A percentile compares a stretch with the other conserved stretches of the same genome.
These are phyloP conservation scores for Lycorma delicatula DNA, from an alignment of 1,140 invertebrate species.

Conservation along the genomic window DNA sequence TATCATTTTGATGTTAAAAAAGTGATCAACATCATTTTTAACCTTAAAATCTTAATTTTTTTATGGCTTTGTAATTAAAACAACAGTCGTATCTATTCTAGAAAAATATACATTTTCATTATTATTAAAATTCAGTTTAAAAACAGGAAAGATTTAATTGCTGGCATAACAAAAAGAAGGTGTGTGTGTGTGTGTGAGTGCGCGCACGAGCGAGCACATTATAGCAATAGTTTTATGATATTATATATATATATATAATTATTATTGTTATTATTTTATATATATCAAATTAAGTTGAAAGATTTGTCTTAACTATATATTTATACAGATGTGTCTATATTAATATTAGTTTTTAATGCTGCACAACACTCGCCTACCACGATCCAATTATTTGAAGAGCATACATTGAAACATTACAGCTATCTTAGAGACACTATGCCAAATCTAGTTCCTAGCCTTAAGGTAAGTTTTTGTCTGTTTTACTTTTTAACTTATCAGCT, in stretches of 20 bases:
- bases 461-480: slow-evolving; percentile 48
- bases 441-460: slow-evolving; percentile 76
- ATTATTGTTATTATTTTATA: slow-evolving; percentile 10
- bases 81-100: too few species aligned
- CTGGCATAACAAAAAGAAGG: too few species aligned
- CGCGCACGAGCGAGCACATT: too few species aligned
- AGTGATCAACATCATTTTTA: too few species aligned
- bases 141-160: too few species aligned
- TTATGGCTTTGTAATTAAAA: too few species aligned
- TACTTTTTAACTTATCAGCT: neutral
- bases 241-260: neutral
- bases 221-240: neutral
- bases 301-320: slow-evolving; percentile 18
- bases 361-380: slow-evolving; percentile 84
- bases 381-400: slow-evolving; percentile 82
- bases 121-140: too few species aligned
- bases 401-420: slow-evolving; percentile 85
- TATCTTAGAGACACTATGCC: slow-evolving; percentile 93
- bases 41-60: too few species aligned
- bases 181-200: too few species aligned
- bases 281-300: neutral
- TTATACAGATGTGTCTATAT: slow-evolving; percentile 56
- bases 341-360: slow-evolving; percentile 88
- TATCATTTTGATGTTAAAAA: too few species aligned
- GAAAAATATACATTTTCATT: too few species aligned